These are phyloP conservation scores for Lordiphosa clarofinis DNA, from an alignment of 1,140 invertebrate species.

Conservation along the genomic window DNA sequence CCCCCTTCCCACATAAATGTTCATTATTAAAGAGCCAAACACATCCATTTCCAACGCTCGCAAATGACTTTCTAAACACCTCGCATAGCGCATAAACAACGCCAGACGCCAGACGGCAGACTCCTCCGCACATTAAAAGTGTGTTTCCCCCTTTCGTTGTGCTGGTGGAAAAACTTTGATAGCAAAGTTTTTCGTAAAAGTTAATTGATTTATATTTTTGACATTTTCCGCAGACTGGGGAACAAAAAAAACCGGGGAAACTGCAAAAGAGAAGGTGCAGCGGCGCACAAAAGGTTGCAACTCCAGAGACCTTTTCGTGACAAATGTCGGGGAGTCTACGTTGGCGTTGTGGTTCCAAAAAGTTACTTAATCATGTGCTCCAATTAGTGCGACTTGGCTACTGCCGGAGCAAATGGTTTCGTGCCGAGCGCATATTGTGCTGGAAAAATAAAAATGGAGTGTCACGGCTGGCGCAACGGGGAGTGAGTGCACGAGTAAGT, in stretches of 20 bases:
- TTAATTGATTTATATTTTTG: constrained; percentile 75
- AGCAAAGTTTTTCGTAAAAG: constrained; percentile 52
- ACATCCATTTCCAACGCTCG: constrained; percentile 21
- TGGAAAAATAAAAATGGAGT: constrained; percentile 74
- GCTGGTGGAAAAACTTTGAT: constrained; percentile 40
- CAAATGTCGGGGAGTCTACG: constrained; percentile 52
- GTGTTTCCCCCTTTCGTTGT: constrained; percentile 22
- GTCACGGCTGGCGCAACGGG: constrained; percentile 52
- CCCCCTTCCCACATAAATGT: not conserved
- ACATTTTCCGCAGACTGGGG: constrained; percentile 48
- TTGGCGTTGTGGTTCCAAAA: constrained; percentile 34
- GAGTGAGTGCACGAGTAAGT: not conserved
- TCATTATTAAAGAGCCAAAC: constrained; percentile 2
- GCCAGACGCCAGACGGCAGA: not conserved
- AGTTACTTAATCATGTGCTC: constrained; percentile 76
- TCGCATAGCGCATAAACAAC: constrained; percentile 22
- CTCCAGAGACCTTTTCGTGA: constrained; percentile 65
- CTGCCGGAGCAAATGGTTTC: constrained; percentile 46
- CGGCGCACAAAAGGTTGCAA: constrained; percentile 35
- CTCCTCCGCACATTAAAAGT: constrained; percentile 5
- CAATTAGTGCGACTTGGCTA: constrained; percentile 53
- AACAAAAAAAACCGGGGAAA: constrained; percentile 13
- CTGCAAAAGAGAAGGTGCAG: constrained; percentile 41
- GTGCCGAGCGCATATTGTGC: constrained; percentile 53
- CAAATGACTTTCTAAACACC: constrained; percentile 26